Percentiles rank a stretch among this genome's conserved stretches.
Conservation (phyloP, 2,113 vertebrate genomes). For the Lepus europaeus region DNA sequence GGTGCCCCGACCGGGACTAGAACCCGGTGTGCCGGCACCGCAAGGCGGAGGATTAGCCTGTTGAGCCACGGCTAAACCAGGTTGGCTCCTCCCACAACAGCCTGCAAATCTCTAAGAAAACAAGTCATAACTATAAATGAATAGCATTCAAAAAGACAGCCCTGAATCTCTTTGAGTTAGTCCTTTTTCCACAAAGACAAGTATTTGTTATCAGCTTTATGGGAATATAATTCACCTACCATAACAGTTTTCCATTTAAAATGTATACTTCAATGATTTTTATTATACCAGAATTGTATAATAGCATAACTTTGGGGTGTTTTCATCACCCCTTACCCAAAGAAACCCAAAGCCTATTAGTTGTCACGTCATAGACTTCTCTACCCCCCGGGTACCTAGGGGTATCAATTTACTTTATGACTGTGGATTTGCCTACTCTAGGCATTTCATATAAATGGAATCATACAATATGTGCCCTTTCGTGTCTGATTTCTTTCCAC, state of each 20-base stretch:
- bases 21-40: too few relatives aligned
- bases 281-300: neutral
- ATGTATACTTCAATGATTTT: neutral
- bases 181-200: neutral
- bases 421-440: neutral
- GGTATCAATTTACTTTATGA: neutral
- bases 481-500: conserved; percentile 8
- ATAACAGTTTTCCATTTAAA: conserved; percentile 14
- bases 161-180: neutral
- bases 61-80: too few relatives aligned
- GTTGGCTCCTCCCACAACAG: neutral
- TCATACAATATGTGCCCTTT: neutral
- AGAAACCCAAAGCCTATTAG: neutral
- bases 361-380: neutral
- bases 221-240: neutral
- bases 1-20: too few relatives aligned
- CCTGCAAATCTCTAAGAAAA: neutral
- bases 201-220: neutral
- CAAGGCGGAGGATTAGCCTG: too few relatives aligned
- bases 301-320: neutral
- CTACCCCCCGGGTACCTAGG: too few relatives aligned
- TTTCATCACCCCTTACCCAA: neutral
- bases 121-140: neutral
- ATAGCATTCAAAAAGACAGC: neutral
- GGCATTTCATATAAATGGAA: neutral